Evolutionary conservation across 2,797 vertebrate genomes (phyloP).

Genomic region (Pogonophryne albipinna): DNA sequence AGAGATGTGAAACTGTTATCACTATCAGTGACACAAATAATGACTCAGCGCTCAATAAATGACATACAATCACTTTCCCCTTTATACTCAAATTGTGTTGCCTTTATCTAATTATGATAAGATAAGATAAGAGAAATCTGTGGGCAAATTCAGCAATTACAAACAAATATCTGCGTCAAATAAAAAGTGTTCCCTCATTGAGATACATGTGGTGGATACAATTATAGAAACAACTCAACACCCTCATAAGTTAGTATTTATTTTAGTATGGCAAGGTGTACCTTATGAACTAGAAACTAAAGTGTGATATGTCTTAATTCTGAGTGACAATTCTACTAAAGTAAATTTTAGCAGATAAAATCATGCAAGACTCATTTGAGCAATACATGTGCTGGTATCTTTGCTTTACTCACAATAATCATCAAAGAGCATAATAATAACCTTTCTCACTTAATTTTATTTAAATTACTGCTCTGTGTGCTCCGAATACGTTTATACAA

Average conservation of each 20-base stretch:
- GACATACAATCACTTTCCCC: neutral
- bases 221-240: no score
- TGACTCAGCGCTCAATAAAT: neutral
- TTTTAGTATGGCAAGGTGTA: neutral
- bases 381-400: neutral
- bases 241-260: no score
- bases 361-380: neutral
- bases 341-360: neutral
- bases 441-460: neutral
- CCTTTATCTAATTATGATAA: neutral
- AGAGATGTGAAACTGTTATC: slow-evolving; percentile 4
- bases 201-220: neutral
- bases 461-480: neutral
- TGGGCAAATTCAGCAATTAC: no score
- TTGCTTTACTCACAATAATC: neutral
- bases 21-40: neutral
- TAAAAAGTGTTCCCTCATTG: slow-evolving; percentile 16
- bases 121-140: no score
- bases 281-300: neutral
- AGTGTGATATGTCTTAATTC: neutral
- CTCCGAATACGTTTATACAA: no score
- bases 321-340: neutral
- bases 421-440: neutral
- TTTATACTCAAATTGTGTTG: neutral
- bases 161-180: neutral